A percentile compares a stretch with the other conserved stretches of the same genome.
These are phyloP conservation scores for Charadrius vociferus DNA, from an alignment of 2,113 vertebrate species.

Conservation along the genomic window DNA sequence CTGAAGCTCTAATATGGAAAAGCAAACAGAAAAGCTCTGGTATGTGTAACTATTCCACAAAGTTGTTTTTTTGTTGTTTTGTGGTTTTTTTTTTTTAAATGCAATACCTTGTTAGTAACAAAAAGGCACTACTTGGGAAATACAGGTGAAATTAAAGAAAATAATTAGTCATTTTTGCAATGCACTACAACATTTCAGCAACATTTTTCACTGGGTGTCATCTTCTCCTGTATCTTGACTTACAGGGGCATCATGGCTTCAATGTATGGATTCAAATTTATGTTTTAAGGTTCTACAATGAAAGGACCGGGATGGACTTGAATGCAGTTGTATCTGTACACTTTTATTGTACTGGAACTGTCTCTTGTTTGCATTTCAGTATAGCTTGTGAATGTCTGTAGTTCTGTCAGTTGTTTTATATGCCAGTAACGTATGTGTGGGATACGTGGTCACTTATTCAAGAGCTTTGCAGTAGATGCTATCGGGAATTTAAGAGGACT, in stretches of 20 bases:
- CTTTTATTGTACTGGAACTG: background rate
- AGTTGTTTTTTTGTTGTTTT: background rate
- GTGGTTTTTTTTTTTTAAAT: background rate
- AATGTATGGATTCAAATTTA: background rate
- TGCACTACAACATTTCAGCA: accelerated
- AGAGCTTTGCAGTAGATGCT: background rate
- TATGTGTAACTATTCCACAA: background rate
- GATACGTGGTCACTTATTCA: background rate
- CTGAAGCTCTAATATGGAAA: background rate
- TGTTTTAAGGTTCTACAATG: background rate
- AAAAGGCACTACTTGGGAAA: background rate
- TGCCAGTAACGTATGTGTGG: background rate
- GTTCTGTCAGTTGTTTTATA: background rate
- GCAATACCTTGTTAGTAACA: background rate
- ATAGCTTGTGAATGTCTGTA: background rate
- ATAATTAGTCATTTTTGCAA: background rate
- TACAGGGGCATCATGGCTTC: background rate
- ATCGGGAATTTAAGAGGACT: background rate
- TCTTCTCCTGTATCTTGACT: background rate
- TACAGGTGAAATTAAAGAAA: background rate
- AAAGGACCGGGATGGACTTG: background rate
- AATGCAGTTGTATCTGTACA: background rate
- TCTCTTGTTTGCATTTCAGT: background rate
- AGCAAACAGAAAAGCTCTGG: background rate
- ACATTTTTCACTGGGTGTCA: background rate